phyloP scores from a whole-genome alignment of 2,797 vertebrate species.

The Rhinophrynus dorsalis region DNA sequence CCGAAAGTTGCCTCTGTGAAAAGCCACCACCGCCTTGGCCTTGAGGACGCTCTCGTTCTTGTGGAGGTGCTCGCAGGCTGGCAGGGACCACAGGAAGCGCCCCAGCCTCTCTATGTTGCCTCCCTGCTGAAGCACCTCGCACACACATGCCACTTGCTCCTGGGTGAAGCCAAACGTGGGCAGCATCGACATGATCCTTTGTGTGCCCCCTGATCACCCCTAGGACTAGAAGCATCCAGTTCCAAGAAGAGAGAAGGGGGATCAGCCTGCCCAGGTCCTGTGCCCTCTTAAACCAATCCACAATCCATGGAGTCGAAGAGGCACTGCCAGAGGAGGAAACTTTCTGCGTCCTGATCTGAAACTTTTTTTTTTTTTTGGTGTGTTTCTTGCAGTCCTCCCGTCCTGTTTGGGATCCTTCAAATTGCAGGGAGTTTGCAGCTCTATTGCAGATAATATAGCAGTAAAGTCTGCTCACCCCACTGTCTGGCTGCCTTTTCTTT shows the following conservation, averaged over 20 bases:
- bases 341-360: background rate
- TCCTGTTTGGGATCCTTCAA: background rate
- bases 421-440: conserved; percentile 56
- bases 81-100: conserved; percentile 95
- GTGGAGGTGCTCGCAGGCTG: conserved; percentile 95
- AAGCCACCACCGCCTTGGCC: conserved; percentile 92
- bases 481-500: conserved; percentile 63
- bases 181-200: conserved; percentile 90
- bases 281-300: conserved; percentile 15
- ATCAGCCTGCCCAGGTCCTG: background rate
- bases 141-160: conserved; percentile 96
- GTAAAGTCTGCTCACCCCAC: conserved; percentile 69
- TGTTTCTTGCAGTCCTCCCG: background rate
- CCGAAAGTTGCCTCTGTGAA: conserved; percentile 90
- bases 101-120: conserved; percentile 95
- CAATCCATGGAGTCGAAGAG: conserved; percentile 3
- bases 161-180: conserved; percentile 97
- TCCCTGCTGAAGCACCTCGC: conserved; percentile 93
- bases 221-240: conserved; percentile 17
- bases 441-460: conserved; percentile 77
- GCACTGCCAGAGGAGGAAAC: background rate
- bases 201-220: conserved; percentile 26
- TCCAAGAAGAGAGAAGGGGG: too few species aligned
- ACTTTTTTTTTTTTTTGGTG: background rate
- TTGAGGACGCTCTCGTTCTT: conserved; percentile 96